Evolutionary conservation across 2,888 invertebrate genomes (phyloP).

Genomic region (Epicampocera succincta): DNA sequence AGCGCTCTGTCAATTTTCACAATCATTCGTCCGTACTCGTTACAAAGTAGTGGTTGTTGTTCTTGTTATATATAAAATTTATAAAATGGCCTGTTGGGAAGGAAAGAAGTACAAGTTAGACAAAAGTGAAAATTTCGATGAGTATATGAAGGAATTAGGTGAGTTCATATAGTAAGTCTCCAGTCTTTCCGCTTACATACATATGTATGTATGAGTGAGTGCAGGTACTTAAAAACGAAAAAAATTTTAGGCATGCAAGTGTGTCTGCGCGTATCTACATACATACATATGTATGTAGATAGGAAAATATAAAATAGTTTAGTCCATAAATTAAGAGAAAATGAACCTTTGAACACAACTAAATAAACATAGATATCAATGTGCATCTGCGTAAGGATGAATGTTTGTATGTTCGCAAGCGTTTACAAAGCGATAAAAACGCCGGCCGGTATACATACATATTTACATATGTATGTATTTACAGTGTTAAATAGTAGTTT

Average conservation of each 20-base stretch:
- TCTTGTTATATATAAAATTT: constrained; percentile 16
- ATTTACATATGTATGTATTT: no score
- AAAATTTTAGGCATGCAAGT: no score
- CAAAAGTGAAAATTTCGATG: constrained; percentile 91
- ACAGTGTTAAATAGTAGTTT: no score
- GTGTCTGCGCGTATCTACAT: no score
- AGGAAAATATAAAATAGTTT: neutral
- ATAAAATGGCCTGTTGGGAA: constrained; percentile 79
- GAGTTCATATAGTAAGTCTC: constrained; percentile 81
- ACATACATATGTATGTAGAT: neutral
- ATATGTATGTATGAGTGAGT: neutral
- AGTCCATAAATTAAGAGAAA: no score
- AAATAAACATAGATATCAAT: no score
- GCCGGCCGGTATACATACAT: constrained; percentile 35
- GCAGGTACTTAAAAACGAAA: neutral
- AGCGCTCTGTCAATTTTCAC: constrained; percentile 20
- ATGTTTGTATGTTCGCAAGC: no score
- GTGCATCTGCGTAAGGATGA: no score
- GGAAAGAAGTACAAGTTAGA: constrained; percentile 92
- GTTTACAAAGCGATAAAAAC: no score
- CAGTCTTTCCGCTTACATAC: constrained; percentile 10
- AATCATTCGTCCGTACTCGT: constrained; percentile 43
- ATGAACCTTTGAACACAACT: no score
- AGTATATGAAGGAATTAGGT: constrained; percentile 94
- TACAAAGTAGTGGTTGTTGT: constrained; percentile 23